Evolutionary conservation across 1,140 invertebrate species (phyloP).

Genomic region (Galleria mellonella): DNA sequence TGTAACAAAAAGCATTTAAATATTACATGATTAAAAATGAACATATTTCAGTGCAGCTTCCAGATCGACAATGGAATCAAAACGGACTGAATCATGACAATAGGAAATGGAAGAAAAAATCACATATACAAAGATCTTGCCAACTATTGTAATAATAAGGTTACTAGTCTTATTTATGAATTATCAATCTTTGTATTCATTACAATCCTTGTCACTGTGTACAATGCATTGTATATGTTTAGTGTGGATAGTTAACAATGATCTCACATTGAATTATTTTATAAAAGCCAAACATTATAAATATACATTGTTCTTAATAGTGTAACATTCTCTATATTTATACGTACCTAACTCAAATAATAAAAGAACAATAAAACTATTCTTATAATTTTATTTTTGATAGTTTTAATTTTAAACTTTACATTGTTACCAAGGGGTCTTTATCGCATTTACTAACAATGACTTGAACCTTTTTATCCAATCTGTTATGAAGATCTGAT

Average conservation of each 20-base stretch:
- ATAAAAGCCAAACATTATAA: no score
- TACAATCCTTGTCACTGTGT: no score
- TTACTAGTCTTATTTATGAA: no score
- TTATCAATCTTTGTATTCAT: no score
- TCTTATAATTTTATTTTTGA: slow-evolving; percentile 15
- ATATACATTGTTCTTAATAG: no score
- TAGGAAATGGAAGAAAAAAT: slow-evolving; percentile 41
- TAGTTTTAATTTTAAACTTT: slow-evolving; percentile 10
- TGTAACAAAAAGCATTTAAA: slow-evolving; percentile 31
- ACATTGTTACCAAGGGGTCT: slow-evolving; percentile 80
- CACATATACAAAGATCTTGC: slow-evolving; percentile 48
- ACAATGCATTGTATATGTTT: no score
- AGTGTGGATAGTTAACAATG: slow-evolving; percentile 8
- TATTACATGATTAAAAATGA: slow-evolving; percentile 38
- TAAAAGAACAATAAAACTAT: slow-evolving; percentile 6
- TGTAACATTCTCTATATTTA: neutral
- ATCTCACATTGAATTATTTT: slow-evolving; percentile 20
- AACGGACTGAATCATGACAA: slow-evolving; percentile 30
- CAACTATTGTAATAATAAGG: slow-evolving; percentile 41
- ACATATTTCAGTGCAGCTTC: slow-evolving; percentile 62
- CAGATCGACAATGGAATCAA: slow-evolving; percentile 34
- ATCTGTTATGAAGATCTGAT: slow-evolving; percentile 58
- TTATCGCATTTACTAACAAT: slow-evolving; percentile 82
- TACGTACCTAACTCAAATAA: neutral
- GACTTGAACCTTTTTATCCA: slow-evolving; percentile 78